A percentile compares a stretch with the other conserved stretches of the same genome.
Evolutionary conservation across 1,140 invertebrate genomes (phyloP).

Genomic region (Drosophila kikkawai): DNA sequence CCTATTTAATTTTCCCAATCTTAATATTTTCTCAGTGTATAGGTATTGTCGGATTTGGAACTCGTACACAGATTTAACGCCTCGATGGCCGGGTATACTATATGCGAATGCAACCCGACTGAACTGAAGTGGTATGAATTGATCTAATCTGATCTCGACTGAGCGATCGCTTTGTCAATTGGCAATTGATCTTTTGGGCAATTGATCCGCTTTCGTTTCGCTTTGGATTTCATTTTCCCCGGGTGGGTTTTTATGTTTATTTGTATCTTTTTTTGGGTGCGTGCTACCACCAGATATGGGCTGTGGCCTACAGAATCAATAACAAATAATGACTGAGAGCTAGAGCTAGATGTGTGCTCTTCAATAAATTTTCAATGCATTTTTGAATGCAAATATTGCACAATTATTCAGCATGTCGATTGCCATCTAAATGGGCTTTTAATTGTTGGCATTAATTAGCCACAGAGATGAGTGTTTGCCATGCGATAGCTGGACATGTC

Average conservation of each 20-base stretch:
- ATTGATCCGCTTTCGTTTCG: slow-evolving; percentile 74
- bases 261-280: slow-evolving; percentile 33
- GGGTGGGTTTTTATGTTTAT: slow-evolving; percentile 7
- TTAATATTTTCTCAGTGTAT: slow-evolving; percentile 6
- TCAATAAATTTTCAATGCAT: slow-evolving; percentile 39
- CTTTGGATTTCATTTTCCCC: slow-evolving; percentile 24
- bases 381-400: slow-evolving; percentile 39
- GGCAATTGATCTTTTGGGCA: slow-evolving; percentile 80
- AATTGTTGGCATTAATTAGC: slow-evolving; percentile 63
- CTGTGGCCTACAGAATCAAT: slow-evolving; percentile 12
- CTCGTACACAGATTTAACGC: slow-evolving; percentile 68
- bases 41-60: slow-evolving; percentile 45
- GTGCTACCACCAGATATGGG: slow-evolving; percentile 44
- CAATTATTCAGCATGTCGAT: slow-evolving; percentile 48
- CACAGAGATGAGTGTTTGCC: slow-evolving; percentile 37
- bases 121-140: slow-evolving; percentile 38
- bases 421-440: slow-evolving; percentile 71
- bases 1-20: background rate
- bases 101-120: slow-evolving; percentile 17
- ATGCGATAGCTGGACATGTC: slow-evolving; percentile 39
- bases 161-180: slow-evolving; percentile 71
- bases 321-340: slow-evolving; percentile 22
- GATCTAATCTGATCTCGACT: slow-evolving; percentile 44
- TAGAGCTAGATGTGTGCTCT: slow-evolving; percentile 19
- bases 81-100: slow-evolving; percentile 53